Conservation (phyloP, 2,888 invertebrate genomes). For the Stenoptilia bipunctidactyla region DNA sequence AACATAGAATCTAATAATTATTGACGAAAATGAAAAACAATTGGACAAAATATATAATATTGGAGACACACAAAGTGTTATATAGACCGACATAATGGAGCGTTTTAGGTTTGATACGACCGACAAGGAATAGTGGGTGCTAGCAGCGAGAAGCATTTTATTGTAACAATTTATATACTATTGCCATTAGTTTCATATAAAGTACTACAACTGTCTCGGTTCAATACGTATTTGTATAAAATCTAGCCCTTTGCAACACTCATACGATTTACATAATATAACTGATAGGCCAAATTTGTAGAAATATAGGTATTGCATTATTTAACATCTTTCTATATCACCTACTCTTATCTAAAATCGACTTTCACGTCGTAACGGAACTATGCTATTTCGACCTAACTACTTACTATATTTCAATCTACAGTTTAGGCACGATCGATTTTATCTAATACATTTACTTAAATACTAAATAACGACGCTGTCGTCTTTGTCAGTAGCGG, state of each 20-base stretch:
- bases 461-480: constrained; percentile 49
- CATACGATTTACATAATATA: too few relatives aligned
- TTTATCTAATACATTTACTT: constrained; percentile 28
- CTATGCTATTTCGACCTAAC: constrained; percentile 9
- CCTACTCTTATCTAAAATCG: constrained; percentile 7
- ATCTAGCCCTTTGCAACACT: too few relatives aligned
- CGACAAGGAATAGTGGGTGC: neutral
- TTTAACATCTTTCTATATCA: constrained; percentile 6
- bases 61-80: constrained; percentile 54
- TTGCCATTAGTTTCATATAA: too few relatives aligned
- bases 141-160: neutral
- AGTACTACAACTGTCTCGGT: too few relatives aligned
- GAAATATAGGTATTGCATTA: too few relatives aligned
- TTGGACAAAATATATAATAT: constrained; percentile 27
- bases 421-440: constrained; percentile 30
- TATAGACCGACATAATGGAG: constrained; percentile 39
- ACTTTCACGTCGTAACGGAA: too few relatives aligned
- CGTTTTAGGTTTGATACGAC: neutral
- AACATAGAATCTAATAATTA: constrained; percentile 19
- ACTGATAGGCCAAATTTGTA: too few relatives aligned
- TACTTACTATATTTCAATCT: constrained; percentile 14
- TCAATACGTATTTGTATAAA: too few relatives aligned
- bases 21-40: constrained; percentile 28
- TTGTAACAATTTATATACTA: too few relatives aligned
- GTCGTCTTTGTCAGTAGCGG: constrained; percentile 31